Percentiles rank a stretch among this genome's conserved stretches.
Conservation (phyloP, 2,797 vertebrate species). For the Paedocypris micromegethes region DNA sequence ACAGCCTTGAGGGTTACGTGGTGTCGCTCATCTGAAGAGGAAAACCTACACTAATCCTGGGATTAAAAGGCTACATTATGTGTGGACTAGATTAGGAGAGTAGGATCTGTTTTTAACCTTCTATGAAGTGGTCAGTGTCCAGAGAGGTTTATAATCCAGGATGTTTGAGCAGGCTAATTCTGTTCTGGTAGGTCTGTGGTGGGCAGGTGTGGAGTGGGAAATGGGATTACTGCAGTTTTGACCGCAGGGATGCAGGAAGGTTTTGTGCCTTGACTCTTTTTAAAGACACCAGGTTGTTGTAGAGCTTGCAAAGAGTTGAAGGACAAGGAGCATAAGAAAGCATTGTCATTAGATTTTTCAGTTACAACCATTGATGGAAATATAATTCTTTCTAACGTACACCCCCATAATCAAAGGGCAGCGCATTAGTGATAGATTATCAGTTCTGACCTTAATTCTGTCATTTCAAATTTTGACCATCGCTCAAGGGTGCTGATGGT, state of each 20-base stretch:
- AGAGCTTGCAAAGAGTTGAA: neutral
- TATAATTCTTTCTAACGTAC: constrained; percentile 21
- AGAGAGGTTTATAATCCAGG: constrained; percentile 46
- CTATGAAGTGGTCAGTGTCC: constrained; percentile 41
- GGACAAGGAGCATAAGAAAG: constrained; percentile 25
- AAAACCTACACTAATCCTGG: constrained; percentile 49
- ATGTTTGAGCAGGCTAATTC: constrained; percentile 49
- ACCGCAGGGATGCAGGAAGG: constrained; percentile 13
- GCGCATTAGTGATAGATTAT: constrained; percentile 34
- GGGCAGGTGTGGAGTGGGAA: constrained; percentile 29
- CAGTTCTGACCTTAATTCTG: constrained; percentile 40
- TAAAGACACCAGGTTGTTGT: neutral
- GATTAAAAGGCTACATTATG: constrained; percentile 51
- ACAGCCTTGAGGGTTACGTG: neutral
- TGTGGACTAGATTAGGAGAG: constrained; percentile 47
- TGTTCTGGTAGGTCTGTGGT: constrained; percentile 14
- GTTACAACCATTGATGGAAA: constrained; percentile 29
- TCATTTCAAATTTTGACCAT: constrained; percentile 22
- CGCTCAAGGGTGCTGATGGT: constrained; percentile 11
- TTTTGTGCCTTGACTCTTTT: neutral
- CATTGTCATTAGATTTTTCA: neutral
- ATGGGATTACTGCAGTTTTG: constrained; percentile 26
- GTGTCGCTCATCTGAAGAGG: constrained; percentile 28
- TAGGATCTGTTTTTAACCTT: constrained; percentile 54
- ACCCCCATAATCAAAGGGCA: neutral